Evolutionary conservation across 2,888 invertebrate species (phyloP).

Genomic region (Metopia argyrocephala): DNA sequence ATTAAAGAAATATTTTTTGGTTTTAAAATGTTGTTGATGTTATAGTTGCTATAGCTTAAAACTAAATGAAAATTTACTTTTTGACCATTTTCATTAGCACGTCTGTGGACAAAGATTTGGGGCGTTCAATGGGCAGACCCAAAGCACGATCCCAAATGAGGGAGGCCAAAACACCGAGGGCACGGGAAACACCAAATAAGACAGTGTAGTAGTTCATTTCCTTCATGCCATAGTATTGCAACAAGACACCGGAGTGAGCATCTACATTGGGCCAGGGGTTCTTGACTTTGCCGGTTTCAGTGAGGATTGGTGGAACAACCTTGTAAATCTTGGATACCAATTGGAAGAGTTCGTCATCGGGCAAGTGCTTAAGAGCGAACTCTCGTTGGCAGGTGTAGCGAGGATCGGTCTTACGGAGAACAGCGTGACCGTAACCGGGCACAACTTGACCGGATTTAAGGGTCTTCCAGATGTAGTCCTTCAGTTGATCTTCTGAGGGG

Average conservation of each 20-base stretch:
- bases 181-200: constrained; percentile 92
- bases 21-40: constrained; percentile 32
- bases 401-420: constrained; percentile 91
- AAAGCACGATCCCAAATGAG: constrained; percentile 91
- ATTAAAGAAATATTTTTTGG: constrained; percentile 63
- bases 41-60: constrained; percentile 8
- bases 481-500: constrained; percentile 93
- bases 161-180: constrained; percentile 88
- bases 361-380: constrained; percentile 91
- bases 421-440: constrained; percentile 94
- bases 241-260: constrained; percentile 91
- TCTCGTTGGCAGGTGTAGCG: constrained; percentile 90
- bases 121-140: constrained; percentile 90
- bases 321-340: constrained; percentile 90
- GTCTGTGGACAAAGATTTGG: constrained; percentile 87
- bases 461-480: constrained; percentile 98
- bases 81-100: constrained; percentile 78
- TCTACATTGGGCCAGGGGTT: constrained; percentile 97
- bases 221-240: constrained; percentile 91
- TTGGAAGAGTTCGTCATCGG: constrained; percentile 88
- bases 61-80: constrained; percentile 71
- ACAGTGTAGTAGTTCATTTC: constrained; percentile 96
- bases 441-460: constrained; percentile 92
- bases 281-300: constrained; percentile 91
- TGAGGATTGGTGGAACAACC: constrained; percentile 89